Evolutionary conservation across 2,113 vertebrate genomes (phyloP), one percentile per base, ranked within the genome.

Genomic region (Paratilapia polleni): DNA sequence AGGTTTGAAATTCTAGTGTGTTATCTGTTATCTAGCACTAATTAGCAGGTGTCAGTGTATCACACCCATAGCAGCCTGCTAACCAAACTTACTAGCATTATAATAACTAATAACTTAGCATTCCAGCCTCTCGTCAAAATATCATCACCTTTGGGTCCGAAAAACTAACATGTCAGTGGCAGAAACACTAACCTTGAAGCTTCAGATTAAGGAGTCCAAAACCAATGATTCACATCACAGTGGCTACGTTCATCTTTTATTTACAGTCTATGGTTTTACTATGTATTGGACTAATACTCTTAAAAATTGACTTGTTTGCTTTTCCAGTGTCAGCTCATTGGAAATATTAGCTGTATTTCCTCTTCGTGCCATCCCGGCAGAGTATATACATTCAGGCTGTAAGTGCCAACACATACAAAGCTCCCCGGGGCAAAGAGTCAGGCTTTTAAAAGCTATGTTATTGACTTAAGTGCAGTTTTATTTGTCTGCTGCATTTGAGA

Each of bases 251-350:
- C 41, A 70, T 49, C 24, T 70, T 70, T 49, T 70, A 49, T 49
- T 70, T 70, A 43, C 15, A 49, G 41, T 70, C 41, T 43, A 70
- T 20, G 41, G 47, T 43, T 94, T 93, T 92, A 80, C 57, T 31
- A 49, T 87, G 56, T 76, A 58, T 78, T 36, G 76, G 57, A 81
- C 82, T 88, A 87, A 91, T 84, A 89, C 84, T 57, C 57, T 74
- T 76, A 92, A 70, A 91, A 81, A 92, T 78, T 84, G 88, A 87
- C 83, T 87, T 92, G 85, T 91, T 93, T 92, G 81, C 86, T 89
- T 83, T 87, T 78, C 80, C 59, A 26, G 68, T 85, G 87, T 92
- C 87, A 89, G 83, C 80, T 68, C 78, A 85, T 88, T 4, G 20
- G 12, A 1, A 64, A 88, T 11, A 87, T 86, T 78, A 41, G 59